Evolutionary conservation across 1,140 invertebrate species (phyloP).

Genomic region (Schlechtendalia chinensis): DNA sequence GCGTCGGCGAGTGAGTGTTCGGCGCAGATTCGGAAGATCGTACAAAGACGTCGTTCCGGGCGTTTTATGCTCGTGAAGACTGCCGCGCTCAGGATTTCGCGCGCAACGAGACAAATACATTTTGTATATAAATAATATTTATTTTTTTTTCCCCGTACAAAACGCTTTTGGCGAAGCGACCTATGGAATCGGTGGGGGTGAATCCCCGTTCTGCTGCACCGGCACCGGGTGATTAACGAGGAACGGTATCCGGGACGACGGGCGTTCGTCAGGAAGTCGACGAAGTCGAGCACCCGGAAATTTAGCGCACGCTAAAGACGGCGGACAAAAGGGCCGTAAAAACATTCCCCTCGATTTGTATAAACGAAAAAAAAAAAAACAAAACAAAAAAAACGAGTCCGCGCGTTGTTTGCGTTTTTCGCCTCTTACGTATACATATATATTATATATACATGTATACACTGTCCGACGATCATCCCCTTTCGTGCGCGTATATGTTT

Average conservation of each 20-base stretch:
- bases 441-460: background rate
- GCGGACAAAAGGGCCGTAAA: conserved; percentile 48
- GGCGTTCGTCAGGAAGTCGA: conserved; percentile 47
- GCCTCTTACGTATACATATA: background rate
- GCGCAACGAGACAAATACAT: no score
- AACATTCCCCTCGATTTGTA: conserved; percentile 49
- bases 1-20: background rate
- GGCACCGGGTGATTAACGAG: conserved; percentile 40
- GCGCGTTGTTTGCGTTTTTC: conserved; percentile 34
- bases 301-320: conserved; percentile 48
- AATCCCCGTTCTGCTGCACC: background rate
- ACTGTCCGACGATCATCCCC: no score
- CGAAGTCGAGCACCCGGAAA: conserved; percentile 49
- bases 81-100: no score
- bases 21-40: no score
- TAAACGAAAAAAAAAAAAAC: conserved; percentile 38
- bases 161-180: conserved; percentile 18
- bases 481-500: conserved; percentile 2
- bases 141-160: conserved; percentile 19
- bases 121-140: conserved; percentile 1
- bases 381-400: conserved; percentile 4
- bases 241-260: conserved; percentile 44
- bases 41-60: no score
- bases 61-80: no score
- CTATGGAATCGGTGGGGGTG: background rate